phyloP scores from a whole-genome alignment of 2,888 invertebrate genomes.

The Cecidostiba fungosa region DNA sequence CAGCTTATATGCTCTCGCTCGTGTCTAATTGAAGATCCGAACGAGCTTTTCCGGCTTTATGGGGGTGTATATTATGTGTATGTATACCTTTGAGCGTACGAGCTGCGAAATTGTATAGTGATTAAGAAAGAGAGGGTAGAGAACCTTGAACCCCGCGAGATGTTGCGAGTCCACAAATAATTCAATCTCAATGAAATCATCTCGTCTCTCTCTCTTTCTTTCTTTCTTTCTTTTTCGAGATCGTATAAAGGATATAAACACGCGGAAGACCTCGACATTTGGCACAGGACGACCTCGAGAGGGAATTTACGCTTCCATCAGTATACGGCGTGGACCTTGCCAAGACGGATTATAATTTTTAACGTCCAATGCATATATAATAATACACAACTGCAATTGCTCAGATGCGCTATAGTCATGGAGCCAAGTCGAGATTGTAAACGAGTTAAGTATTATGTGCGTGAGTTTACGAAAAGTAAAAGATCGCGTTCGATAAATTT shows the following conservation, averaged over 20 bases:
- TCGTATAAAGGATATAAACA: not conserved
- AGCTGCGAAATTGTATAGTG: slow-evolving; percentile 26
- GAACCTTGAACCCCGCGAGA: not conserved
- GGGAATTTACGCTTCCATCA: not conserved
- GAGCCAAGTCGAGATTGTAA: no score
- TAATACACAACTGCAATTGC: no score
- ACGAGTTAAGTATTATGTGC: not conserved
- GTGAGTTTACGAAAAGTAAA: not conserved
- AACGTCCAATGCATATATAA: not conserved
- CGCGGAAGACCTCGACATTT: slow-evolving; percentile 35
- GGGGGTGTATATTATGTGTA: not conserved
- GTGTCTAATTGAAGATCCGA: slow-evolving; percentile 5
- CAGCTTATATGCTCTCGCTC: not conserved
- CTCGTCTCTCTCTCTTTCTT: not conserved
- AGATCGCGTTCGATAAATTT: not conserved
- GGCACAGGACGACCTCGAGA: slow-evolving; percentile 24
- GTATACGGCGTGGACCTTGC: not conserved
- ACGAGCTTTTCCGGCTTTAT: slow-evolving; percentile 26
- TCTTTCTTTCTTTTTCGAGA: not conserved
- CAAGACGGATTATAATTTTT: not conserved
- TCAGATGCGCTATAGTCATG: not conserved
- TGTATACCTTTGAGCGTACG: not conserved
- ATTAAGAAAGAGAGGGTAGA: no score
- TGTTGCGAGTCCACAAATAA: slow-evolving; percentile 41
- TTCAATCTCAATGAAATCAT: slow-evolving; percentile 50